Base-by-base conservation (phyloP, 2,113 vertebrate species). In the Macroglossus sobrinus region DNA sequence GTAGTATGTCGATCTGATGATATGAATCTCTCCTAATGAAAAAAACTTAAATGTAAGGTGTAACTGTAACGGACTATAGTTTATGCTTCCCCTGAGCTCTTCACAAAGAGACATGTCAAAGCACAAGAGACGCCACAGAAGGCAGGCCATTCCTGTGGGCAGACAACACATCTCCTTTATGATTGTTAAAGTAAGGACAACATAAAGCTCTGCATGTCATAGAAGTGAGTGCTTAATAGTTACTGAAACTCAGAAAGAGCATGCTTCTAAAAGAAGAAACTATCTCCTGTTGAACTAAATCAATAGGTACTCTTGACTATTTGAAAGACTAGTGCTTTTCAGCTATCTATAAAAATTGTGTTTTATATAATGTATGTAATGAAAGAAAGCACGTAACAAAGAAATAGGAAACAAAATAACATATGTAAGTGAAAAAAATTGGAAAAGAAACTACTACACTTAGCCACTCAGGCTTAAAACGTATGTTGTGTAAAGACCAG, bases 351-450 rank as follows among this genome's bases (percentile, higher is more conserved):
- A 82, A 94, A 90, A 94, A 82, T 7, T 75, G 26, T 59, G 45
- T 47, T 94, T 89, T 81, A 66, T 40, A n/a, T 76, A 53, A 85
- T 35, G 19, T 55, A 82, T 19, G 28, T 45, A 95, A 92, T 75
- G 30, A 79, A 86, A 90, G 35, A 96, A 87, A 91, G 72, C 82
- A 80, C n/a, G 59, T 40, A 64, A 78, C 35, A 91, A 79, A 91
- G 76, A 14, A 84, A 91, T 24, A 88, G 28, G 50, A 87, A 95
- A 89, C 0, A 71, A 57, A n/a, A 45, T 63, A 84, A 78, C 75
- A 14, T 84, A 84, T 15, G 6, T 47, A 93, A 53, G 50, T 74
- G 38, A 90, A 94, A 87, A 75, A 40, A 13, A 24, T n/a, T 53
- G 59, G 21, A 79, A 38, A 79, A 55, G 28, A 66, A 92, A 19